These are phyloP conservation scores for Gambusia affinis DNA, from an alignment of 2,113 vertebrate species.

Conservation along the genomic window DNA sequence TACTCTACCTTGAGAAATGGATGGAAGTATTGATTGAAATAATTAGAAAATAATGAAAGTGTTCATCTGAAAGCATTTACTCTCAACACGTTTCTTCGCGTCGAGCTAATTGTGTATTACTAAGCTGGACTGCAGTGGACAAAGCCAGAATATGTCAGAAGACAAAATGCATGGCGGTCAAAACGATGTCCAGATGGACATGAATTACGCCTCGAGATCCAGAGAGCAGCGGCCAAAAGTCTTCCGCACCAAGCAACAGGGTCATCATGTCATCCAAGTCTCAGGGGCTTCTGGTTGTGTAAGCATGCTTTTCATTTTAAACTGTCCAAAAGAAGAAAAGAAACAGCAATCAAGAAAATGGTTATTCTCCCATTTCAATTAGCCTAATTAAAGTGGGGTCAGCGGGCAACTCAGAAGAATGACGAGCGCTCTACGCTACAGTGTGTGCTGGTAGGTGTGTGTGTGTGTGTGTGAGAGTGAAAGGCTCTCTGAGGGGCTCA, in stretches of 20 bases:
- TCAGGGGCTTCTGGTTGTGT: constrained; percentile 1
- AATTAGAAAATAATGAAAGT: not conserved
- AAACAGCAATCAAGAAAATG: constrained; percentile 76
- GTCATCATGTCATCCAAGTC: not conserved
- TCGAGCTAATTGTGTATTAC: not conserved
- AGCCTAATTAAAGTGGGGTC: constrained; percentile 77
- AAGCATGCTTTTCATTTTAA: constrained; percentile 59
- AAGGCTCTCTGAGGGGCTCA: constrained; percentile 59
- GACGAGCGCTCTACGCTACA: constrained; percentile 20
- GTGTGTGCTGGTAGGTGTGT: constrained; percentile 33
- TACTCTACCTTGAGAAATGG: no score
- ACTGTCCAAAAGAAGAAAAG: constrained; percentile 51
- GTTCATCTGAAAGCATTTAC: not conserved
- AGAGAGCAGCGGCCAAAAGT: not conserved
- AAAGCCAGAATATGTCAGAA: not conserved
- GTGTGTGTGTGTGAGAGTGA: constrained; percentile 15
- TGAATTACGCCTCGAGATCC: not conserved
- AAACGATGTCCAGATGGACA: not conserved
- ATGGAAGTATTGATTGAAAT: not conserved
- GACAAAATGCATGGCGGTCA: not conserved
- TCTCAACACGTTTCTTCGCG: not conserved
- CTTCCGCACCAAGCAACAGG: not conserved
- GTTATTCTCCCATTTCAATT: constrained; percentile 78
- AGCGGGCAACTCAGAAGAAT: constrained; percentile 51
- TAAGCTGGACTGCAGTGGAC: not conserved